These are phyloP conservation scores for Xerus inauris DNA, from an alignment of 2,113 vertebrate genomes.

Conservation along the genomic window DNA sequence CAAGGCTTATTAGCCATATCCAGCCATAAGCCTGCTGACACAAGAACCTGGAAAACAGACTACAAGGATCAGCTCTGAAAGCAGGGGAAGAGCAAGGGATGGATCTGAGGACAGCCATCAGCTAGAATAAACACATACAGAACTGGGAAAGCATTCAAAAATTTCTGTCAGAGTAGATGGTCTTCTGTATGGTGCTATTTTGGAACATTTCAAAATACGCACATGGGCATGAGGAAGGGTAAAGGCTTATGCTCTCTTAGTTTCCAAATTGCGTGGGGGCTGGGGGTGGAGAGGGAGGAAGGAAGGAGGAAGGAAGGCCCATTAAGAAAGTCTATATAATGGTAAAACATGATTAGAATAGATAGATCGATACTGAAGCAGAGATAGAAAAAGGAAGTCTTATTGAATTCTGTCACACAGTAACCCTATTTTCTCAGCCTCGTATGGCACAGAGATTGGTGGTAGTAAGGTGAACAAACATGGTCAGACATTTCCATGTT, in stretches of 20 bases:
- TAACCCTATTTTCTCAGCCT: neutral
- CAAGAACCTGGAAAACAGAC: neutral
- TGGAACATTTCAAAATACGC: slow-evolving; percentile 15
- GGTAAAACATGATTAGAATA: slow-evolving; percentile 28
- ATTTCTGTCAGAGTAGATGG: neutral
- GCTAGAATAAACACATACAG: neutral
- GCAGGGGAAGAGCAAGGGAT: neutral
- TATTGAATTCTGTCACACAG: neutral
- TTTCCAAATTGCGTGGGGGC: too few relatives aligned
- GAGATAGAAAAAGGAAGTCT: neutral
- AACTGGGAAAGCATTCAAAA: neutral
- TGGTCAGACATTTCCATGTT: neutral
- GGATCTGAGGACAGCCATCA: neutral
- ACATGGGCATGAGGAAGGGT: neutral
- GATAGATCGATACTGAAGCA: neutral
- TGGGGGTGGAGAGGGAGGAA: too few relatives aligned
- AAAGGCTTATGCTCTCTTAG: neutral
- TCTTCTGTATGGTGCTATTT: neutral
- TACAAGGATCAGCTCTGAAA: neutral
- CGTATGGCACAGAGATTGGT: neutral
- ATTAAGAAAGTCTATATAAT: neutral
- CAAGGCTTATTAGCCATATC: neutral
- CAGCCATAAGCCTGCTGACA: neutral
- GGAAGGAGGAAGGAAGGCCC: neutral
- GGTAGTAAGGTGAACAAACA: neutral